Evolutionary conservation across 2,113 vertebrate species (phyloP).

Genomic region (Platycercus adscitus): DNA sequence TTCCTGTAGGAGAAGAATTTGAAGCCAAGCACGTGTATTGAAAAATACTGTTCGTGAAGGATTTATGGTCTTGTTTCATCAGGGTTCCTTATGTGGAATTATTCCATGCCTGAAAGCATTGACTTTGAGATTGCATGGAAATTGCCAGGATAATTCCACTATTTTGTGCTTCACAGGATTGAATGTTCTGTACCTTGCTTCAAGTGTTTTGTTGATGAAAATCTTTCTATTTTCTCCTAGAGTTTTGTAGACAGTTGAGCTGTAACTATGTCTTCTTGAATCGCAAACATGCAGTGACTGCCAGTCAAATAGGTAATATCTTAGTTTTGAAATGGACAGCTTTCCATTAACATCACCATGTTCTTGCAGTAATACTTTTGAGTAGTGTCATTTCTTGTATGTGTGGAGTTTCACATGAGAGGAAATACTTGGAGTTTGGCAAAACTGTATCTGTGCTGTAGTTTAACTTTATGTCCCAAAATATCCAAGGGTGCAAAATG

Average conservation of each 20-base stretch:
- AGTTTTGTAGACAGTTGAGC: neutral
- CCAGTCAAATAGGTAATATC: neutral
- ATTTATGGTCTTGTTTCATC: conserved; percentile 42
- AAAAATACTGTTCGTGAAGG: conserved; percentile 1
- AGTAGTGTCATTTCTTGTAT: neutral
- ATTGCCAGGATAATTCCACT: conserved; percentile 32
- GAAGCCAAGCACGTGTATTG: neutral
- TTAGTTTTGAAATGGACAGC: neutral
- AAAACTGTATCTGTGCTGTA: neutral
- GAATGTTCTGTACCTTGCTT: neutral
- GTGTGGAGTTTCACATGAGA: neutral
- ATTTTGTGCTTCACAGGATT: neutral
- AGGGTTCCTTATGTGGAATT: conserved; percentile 11
- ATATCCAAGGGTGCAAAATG: neutral
- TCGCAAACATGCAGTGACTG: neutral
- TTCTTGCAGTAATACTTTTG: neutral
- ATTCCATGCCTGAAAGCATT: conserved; percentile 23
- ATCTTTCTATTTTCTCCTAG: neutral
- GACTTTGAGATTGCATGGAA: conserved; percentile 47
- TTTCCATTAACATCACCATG: neutral
- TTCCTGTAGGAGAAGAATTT: neutral
- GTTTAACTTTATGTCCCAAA: neutral
- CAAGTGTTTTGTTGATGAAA: neutral
- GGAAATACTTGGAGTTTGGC: neutral
- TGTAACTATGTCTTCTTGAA: neutral